phyloP scores from a whole-genome alignment of 2,888 invertebrate genomes.

The Lycia hirtaria region DNA sequence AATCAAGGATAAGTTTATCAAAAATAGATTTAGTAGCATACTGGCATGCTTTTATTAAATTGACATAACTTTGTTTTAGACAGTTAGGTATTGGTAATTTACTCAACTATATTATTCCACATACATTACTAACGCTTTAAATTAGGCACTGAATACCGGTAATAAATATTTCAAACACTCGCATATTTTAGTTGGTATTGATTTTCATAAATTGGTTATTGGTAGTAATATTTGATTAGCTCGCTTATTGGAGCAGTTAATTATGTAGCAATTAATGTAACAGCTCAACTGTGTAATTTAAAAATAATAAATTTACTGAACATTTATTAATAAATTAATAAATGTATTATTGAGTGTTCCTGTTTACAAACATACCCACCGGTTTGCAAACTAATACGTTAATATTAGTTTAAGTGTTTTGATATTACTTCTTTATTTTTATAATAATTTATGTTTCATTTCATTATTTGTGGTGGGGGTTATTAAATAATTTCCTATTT shows the following conservation, averaged over 20 bases:
- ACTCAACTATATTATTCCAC: background rate
- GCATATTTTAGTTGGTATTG: constrained; percentile 1
- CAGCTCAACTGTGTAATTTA: constrained; percentile 16
- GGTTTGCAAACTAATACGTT: background rate
- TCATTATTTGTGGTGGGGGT: no score
- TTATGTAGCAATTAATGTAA: constrained; percentile 27
- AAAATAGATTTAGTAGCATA: no score
- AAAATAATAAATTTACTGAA: constrained; percentile 14
- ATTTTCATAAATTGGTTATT: constrained; percentile 24
- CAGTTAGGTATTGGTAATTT: no score
- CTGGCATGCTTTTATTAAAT: no score
- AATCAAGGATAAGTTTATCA: no score
- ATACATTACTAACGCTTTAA: background rate
- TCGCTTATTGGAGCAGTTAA: constrained; percentile 27
- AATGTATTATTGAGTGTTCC: background rate
- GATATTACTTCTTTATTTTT: no score
- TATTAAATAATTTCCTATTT: no score
- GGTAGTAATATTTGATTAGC: constrained; percentile 26
- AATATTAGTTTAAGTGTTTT: background rate
- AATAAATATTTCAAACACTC: constrained; percentile 20
- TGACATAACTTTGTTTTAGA: background rate
- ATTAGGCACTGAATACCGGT: background rate
- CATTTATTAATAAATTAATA: background rate
- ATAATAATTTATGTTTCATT: no score
- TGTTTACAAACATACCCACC: no score